Evolutionary conservation across 2,797 vertebrate genomes (phyloP).

Genomic region (Oryzias dopingdopingensis): DNA sequence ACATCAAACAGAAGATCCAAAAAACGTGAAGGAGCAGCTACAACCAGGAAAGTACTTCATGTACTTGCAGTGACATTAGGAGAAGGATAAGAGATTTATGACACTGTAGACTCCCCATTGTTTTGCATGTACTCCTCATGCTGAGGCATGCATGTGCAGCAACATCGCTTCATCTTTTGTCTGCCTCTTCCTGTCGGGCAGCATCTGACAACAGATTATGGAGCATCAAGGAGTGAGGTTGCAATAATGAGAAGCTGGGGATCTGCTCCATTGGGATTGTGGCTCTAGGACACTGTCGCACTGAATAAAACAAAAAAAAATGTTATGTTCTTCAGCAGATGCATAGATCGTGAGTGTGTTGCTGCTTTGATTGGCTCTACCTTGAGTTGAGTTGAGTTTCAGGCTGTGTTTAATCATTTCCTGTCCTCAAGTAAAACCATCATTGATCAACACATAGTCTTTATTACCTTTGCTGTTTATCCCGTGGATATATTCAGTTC

Average conservation of each 20-base stretch:
- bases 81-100: slow-evolving; percentile 59
- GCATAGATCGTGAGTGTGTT: background rate
- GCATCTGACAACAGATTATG: slow-evolving; percentile 52
- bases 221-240: slow-evolving; percentile 46
- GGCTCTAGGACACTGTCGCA: slow-evolving; percentile 21
- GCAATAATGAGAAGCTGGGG: slow-evolving; percentile 54
- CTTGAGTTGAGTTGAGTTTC: slow-evolving; percentile 18
- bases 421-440: slow-evolving; percentile 40
- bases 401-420: slow-evolving; percentile 54
- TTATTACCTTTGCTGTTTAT: slow-evolving; percentile 41
- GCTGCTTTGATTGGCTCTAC: slow-evolving; percentile 5
- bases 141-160: slow-evolving; percentile 16
- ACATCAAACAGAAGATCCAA: slow-evolving; percentile 9
- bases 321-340: slow-evolving; percentile 2
- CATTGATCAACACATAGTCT: slow-evolving; percentile 51
- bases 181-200: slow-evolving; percentile 17
- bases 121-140: slow-evolving; percentile 5
- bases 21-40: slow-evolving; percentile 27
- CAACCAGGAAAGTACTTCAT: slow-evolving; percentile 29
- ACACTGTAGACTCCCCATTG: slow-evolving; percentile 32
- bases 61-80: slow-evolving; percentile 4
- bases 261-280: slow-evolving; percentile 17
- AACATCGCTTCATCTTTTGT: slow-evolving; percentile 18
- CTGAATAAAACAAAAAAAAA: slow-evolving; percentile 25
- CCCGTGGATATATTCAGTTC: slow-evolving; percentile 32